Evolutionary conservation across 2,888 invertebrate genomes (phyloP), one percentile per base, ranked within the genome.

Genomic region (Eilema griseolum): DNA sequence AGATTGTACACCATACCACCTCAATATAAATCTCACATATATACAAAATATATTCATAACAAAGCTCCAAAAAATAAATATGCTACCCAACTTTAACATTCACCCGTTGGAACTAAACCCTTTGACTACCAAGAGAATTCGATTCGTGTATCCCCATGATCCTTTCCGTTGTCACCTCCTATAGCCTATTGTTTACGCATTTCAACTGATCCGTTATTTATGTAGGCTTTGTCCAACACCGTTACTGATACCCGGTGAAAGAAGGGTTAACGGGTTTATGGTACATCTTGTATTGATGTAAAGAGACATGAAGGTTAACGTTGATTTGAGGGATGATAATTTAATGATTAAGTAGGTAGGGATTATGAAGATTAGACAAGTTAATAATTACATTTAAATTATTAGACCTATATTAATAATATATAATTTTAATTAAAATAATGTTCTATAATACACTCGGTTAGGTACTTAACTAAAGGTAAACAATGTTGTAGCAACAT

Each of bases 171-270:
- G 90, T 88, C 82, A 85, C 81, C 77, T 74, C 78, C 79, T 77
- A 81, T 82, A 83, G 83, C 83, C 90, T 89, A 95, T 95, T 94
- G 95, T 95, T 94, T 94, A 90, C 92, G 89, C 85, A 86, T 90
- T 92, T 90, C 88, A 87, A 88, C 89, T 90, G 92, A 94, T 93
- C 93, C 89, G 89, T 90, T 94, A 93, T 95, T 95, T 95, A 94
- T 94, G 92, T 92, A 77, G 88, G 90, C 90, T 92, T 90, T 81
- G 86, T 86, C 85, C 87, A 81, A 83, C 85, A 86, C 85, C 84
- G 83, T 86, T 86, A 82, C 85, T 84, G 86, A 89, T 87, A 88
- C 85, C 85, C 85, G 81, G 84, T 85, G 86, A 79, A 76, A 70
- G 81, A 85, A 87, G 90, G 88, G 85, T 88, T 87, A 82, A 82